A percentile compares a stretch with the other conserved stretches of the same genome.
Conservation (phyloP, 2,888 invertebrate species). For the Apotomis turbidana region DNA sequence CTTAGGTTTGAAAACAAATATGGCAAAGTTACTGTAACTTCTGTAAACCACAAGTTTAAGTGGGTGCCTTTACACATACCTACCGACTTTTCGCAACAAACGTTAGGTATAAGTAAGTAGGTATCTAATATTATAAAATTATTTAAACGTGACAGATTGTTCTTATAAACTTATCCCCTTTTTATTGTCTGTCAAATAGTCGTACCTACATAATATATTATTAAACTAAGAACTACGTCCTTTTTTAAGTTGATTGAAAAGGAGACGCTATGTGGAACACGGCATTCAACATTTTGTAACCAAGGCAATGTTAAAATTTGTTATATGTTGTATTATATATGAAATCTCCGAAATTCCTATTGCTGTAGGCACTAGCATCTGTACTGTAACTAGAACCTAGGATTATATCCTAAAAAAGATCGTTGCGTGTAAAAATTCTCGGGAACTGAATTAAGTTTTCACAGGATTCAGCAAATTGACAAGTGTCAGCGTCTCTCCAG, state of each 20-base stretch:
- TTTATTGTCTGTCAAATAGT: no score
- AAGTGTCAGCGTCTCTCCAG: conserved; percentile 3
- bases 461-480: conserved; percentile 24
- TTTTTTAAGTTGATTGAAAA: no score
- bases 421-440: not conserved
- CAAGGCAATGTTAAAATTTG: no score
- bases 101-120: not conserved
- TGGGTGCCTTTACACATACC: not conserved
- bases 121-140: not conserved
- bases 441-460: conserved; percentile 9
- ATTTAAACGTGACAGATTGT: not conserved
- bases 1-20: not conserved
- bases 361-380: no score
- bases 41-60: not conserved
- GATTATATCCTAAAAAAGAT: not conserved
- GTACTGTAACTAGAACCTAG: no score
- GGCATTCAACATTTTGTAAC: no score
- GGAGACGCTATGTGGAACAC: no score
- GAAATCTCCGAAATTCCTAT: no score
- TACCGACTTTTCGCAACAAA: not conserved
- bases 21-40: not conserved
- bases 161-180: no score
- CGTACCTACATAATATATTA: no score
- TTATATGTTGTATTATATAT: no score
- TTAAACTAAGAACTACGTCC: no score